A percentile compares a stretch with the other conserved stretches of the same genome.
phyloP scores from a whole-genome alignment of 2,888 invertebrate species.

The Catocala nupta region DNA sequence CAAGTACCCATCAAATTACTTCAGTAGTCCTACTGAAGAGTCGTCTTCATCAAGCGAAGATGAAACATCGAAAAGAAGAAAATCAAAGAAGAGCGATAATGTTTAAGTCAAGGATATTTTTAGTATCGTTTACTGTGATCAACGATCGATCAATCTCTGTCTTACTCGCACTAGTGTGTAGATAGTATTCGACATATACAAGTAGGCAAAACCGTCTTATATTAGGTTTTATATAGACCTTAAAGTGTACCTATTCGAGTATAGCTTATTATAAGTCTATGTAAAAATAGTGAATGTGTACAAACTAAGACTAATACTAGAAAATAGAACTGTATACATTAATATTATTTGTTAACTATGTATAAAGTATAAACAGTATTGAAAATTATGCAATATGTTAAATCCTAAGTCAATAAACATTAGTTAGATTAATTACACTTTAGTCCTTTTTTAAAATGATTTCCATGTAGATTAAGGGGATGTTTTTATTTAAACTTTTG shows the following conservation, averaged over 20 bases:
- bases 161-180: slow-evolving; percentile 9
- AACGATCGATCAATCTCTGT: slow-evolving; percentile 32
- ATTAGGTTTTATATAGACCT: neutral
- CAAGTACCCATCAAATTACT: slow-evolving; percentile 79
- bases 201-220: neutral
- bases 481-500: no score
- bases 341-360: no score
- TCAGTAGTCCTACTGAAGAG: slow-evolving; percentile 69
- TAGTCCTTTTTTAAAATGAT: no score
- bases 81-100: slow-evolving; percentile 51
- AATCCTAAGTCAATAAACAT: neutral
- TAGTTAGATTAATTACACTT: no score
- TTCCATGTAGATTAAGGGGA: no score
- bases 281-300: neutral
- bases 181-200: slow-evolving; percentile 6
- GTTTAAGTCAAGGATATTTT: slow-evolving; percentile 31
- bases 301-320: neutral
- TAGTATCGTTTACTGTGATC: slow-evolving; percentile 15
- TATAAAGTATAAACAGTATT: neutral
- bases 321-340: neutral
- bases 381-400: neutral
- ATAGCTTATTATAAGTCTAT: neutral
- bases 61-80: slow-evolving; percentile 53
- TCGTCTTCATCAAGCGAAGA: slow-evolving; percentile 79
- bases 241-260: neutral